A percentile compares a stretch with the other conserved stretches of the same genome.
These are phyloP conservation scores for Grantiella picta DNA, from an alignment of 2,113 vertebrate genomes.

Conservation along the genomic window DNA sequence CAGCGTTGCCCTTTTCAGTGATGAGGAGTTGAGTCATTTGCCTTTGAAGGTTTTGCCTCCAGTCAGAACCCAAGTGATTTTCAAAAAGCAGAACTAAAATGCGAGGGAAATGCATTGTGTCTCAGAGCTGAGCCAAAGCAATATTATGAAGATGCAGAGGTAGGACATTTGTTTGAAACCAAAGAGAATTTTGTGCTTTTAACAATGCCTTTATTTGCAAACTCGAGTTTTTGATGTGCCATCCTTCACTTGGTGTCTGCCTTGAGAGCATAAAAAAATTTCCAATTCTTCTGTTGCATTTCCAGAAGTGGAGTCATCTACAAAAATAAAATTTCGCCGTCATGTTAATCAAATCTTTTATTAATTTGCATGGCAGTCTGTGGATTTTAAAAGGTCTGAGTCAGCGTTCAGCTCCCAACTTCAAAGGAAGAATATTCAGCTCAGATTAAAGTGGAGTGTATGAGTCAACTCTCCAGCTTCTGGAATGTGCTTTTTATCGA, in stretches of 20 bases:
- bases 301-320: neutral
- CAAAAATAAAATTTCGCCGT: neutral
- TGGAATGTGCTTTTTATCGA: slow-evolving; percentile 15
- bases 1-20: neutral
- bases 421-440: slow-evolving; percentile 11
- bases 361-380: neutral
- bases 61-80: neutral
- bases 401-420: neutral
- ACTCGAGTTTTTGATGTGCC: neutral
- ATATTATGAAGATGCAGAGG: rapidly evolving
- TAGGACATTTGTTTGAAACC: neutral
- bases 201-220: neutral
- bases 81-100: neutral
- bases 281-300: neutral
- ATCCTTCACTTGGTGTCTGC: neutral
- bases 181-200: neutral
- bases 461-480: slow-evolving; percentile 44
- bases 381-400: slow-evolving; percentile 3
- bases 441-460: neutral
- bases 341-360: neutral
- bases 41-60: neutral
- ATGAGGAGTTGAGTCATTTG: neutral
- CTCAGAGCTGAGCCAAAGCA: neutral
- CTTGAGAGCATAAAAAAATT: neutral
- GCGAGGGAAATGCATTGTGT: neutral